phyloP scores from a whole-genome alignment of 2,113 vertebrate genomes.

The Acanthisitta chloris region DNA sequence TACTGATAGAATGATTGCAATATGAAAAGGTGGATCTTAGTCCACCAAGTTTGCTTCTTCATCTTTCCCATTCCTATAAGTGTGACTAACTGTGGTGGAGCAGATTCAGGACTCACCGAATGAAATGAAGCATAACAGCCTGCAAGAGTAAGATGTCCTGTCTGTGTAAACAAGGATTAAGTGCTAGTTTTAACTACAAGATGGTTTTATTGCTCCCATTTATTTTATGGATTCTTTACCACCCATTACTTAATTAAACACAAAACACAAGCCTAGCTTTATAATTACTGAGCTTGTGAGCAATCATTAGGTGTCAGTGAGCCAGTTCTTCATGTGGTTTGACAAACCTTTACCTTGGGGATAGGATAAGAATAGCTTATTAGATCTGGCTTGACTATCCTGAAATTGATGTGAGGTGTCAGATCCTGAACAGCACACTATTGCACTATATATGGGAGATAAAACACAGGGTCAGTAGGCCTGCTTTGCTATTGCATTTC shows the following conservation, averaged over 20 bases:
- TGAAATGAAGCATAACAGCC: neutral
- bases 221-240: constrained; percentile 28
- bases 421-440: neutral
- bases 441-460: neutral
- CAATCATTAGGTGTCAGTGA: constrained; percentile 10
- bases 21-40: neutral
- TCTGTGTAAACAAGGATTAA: neutral
- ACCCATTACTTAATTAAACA: constrained; percentile 27
- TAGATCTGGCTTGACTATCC: neutral
- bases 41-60: neutral
- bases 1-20: neutral
- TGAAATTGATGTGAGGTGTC: neutral
- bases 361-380: neutral
- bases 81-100: neutral
- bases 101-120: neutral
- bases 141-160: neutral
- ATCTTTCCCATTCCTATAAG: neutral
- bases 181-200: neutral
- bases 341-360: neutral
- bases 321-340: neutral
- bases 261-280: neutral
- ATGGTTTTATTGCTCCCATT: neutral
- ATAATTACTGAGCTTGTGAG: neutral
- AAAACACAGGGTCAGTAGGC: neutral
- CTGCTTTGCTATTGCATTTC: neutral